Base-by-base conservation (phyloP, 1,140 invertebrate genomes). In the Reticulitermes speratus region DNA sequence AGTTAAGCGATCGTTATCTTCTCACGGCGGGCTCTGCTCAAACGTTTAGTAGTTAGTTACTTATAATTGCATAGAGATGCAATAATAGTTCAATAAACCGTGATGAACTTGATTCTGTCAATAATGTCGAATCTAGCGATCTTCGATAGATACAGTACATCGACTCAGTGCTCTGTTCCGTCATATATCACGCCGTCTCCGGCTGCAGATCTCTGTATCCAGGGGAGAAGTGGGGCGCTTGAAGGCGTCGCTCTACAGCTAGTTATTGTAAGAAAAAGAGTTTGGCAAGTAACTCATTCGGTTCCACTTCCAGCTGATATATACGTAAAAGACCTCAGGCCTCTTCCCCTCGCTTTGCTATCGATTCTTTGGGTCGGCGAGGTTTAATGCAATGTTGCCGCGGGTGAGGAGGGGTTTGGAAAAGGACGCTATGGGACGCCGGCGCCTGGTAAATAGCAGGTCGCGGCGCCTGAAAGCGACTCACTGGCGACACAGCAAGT, bases 361-460 rank as follows among this genome's bases (percentile, higher is more conserved):
- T 84, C 83, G 83, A 84, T 84, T 84, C 48, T 32, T 84, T 44
- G 83, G 44, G 83, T 84, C 48, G 83, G n/a, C 83, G 38, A 84
- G 83, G 83, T 84, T 84, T 84, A 84, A 84, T 84, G 83, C 83
- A 44, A 84, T 84, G 48, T 44, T 84, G 83, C 44, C 38, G 44
- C 83, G 83, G 44, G 48, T 45, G 83, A 84, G 48, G 83, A 32
- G 83, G 83, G 83, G 83, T 44, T 30, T 44, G 83, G 32, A 52
- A 52, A 52, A 52, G 83, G 83, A 30, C 83, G 83, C 48, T 32
- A 52, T 84, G 83, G 83, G 83, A 84, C 83, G 83, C 83, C 83
- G 83, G 83, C 83, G 83, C 83, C 83, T 84, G 83, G 83, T 75
- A 75, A 30, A 75, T 75, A 75, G 65, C 65, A 75, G 65, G 65